Evolutionary conservation across 2,888 invertebrate genomes (phyloP), one percentile per base, ranked within the genome.

Genomic region (Lordiphosa fenestrarum): DNA sequence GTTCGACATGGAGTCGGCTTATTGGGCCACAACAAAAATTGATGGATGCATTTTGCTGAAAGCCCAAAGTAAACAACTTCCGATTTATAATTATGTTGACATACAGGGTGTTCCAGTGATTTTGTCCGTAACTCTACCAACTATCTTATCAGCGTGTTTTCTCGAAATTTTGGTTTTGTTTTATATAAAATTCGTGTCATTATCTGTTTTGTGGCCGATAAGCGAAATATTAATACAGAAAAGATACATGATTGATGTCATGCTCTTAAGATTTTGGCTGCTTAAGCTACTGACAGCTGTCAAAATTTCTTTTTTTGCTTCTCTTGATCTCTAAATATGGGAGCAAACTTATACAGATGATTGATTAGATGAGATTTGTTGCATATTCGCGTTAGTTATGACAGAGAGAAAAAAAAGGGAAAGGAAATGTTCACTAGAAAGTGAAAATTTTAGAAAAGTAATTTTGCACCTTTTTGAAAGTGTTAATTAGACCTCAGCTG

Each of bases 31-130:
- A 39, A 40, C 52, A 54, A 53, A 56, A 46, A 38, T 65, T 71
- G 75, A 75, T 75, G 70, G 75, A 69, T 73, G 60, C 57, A 55
- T 65, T 53, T 39, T 48, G 30, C 19, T n/a, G 13, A 57, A 65
- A 76, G 75, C 66, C 71, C 23, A 44, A 56, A 52, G 65, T 60
- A 73, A 76, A 76, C 55, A 77, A 75, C 73, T 75, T 75, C 74
- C 74, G 73, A 70, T 64, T 61, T 69, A 51, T 53, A 69, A 52
- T 62, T 69, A 64, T 64, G 23, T 53, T 19, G 7, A 47, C 37
- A 68, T 52, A 70, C 40, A 70, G 62, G 67, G 63, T 58, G 67
- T 53, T 38, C 30, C 47, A 13, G 9, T 39, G 12, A 6, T 13
- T 19, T 23, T 49, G 30, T 41, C 41, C 50, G 71, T 66, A 59